Percentiles rank a stretch among this genome's conserved stretches.
Conservation (phyloP, 2,797 vertebrate species). For the Mus spretus region DNA sequence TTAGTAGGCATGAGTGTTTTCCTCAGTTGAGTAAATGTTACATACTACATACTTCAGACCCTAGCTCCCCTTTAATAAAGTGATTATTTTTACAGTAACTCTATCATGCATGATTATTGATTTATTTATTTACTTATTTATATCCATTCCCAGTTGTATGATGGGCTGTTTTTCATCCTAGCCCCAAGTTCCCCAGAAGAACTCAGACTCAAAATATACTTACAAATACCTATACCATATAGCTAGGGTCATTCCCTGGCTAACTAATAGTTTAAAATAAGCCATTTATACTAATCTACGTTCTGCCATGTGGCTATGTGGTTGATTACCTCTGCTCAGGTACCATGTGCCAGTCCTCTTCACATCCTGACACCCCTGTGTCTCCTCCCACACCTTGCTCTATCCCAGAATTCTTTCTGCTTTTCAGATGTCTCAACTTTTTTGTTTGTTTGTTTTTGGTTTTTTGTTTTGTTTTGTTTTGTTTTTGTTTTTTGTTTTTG, state of each 20-base stretch:
- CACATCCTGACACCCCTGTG: background rate
- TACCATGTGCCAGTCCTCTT: background rate
- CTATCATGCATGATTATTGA: background rate
- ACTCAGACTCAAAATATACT: background rate
- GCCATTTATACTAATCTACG: background rate
- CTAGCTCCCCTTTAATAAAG: background rate
- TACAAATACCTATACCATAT: background rate
- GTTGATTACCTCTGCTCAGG: background rate
- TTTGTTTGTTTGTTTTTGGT: no score
- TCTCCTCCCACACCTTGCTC: background rate
- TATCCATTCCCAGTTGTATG: background rate
- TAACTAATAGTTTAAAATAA: background rate
- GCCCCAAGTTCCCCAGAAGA: background rate
- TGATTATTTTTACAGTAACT: conserved; percentile 4
- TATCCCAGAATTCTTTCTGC: background rate
- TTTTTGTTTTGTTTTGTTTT: no score
- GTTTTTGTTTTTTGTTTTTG: no score
- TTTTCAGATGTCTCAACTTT: background rate
- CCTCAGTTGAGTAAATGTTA: conserved; percentile 16
- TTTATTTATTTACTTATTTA: background rate
- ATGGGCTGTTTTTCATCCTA: background rate
- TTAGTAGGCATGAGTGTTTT: background rate
- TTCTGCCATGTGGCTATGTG: background rate
- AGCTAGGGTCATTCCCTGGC: background rate
- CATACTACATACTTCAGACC: background rate